Base-by-base conservation (phyloP, 2,113 vertebrate genomes). In the Pituophis catenifer region DNA sequence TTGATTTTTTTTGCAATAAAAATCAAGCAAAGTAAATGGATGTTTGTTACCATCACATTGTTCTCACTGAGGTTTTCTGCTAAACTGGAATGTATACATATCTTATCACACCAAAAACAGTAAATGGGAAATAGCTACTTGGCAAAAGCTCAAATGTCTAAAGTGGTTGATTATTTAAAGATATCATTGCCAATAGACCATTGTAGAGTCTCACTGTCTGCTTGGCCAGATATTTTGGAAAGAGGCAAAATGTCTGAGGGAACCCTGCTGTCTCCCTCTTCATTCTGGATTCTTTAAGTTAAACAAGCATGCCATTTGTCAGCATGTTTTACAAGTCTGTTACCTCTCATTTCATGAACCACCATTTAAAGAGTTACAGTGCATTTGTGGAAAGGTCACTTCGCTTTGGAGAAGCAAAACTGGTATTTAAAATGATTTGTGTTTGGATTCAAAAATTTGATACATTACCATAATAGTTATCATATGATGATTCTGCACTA, bases 331-430 rank as follows among this genome's bases (percentile, higher is more conserved):
- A 96, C 85, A 93, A 95, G 90, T 96, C 91, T 95, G 89, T 93
- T 96, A 50, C 33, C 91, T 96, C 86, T 75, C 93, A 90, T 94
- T 97, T 94, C 87, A 94, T 62, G 33, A 96, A 86, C 91, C 96
- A 94, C 95, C 93, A 93, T 92, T 94, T 97, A 95, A 95, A 95
- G 94, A 95, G 86, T 65, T 94, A 92, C 38, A 53, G 91, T 96
- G 96, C 93, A 94, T 91, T 96, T 93, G 38, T 93, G 89, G 95
- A 96, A 97, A 96, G 95, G 94, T 96, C 53, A 94, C 88, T 95
- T 95, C 90, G 93, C 2, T 44, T 50, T 57, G 86, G 92, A 93
- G 93, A 95, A 92, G 89, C 88, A 91, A 95, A 91, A 26, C 93
- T 62, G 65, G 15, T 90, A 93, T 75, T 95, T 96, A 92, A 87